Percentiles rank a stretch among this genome's conserved stretches.
phyloP scores from a whole-genome alignment of 2,113 vertebrate species.

The Caranx melampygus region DNA sequence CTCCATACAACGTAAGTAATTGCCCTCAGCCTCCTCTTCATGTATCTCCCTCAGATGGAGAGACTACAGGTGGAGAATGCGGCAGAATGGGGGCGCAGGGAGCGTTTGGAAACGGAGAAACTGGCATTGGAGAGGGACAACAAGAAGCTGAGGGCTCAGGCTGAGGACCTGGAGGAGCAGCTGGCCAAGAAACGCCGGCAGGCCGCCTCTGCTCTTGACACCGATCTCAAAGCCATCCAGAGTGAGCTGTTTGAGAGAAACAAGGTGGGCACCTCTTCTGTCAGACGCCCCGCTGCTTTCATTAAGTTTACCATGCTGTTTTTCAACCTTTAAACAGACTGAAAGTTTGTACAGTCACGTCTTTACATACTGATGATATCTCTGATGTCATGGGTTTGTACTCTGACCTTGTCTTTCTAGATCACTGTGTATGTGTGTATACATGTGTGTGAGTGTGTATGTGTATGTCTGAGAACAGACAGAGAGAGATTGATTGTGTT shows the following conservation, averaged over 20 bases:
- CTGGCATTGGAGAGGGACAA: constrained; percentile 96
- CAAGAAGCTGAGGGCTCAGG: constrained; percentile 94
- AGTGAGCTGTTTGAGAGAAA: constrained; percentile 94
- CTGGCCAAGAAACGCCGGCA: constrained; percentile 92
- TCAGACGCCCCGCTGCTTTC: not conserved
- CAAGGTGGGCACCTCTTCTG: constrained; percentile 85
- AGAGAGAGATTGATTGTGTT: constrained; percentile 46
- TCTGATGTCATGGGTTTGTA: not conserved
- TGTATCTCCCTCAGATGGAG: constrained; percentile 89
- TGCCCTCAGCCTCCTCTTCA: not conserved
- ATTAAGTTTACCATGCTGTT: no score
- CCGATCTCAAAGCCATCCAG: constrained; percentile 94
- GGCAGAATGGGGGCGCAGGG: constrained; percentile 94
- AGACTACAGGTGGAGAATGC: constrained; percentile 95
- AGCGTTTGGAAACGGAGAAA: constrained; percentile 96
- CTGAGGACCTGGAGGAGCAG: constrained; percentile 95
- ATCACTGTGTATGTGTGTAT: not conserved
- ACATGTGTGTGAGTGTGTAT: not conserved
- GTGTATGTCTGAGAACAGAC: not conserved
- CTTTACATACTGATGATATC: not conserved
- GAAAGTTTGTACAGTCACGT: not conserved
- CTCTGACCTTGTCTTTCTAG: not conserved
- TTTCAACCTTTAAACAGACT: not conserved
- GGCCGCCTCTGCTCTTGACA: constrained; percentile 91
- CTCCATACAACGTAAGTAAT: not conserved